Percentiles rank a stretch among this genome's conserved stretches.
These are phyloP conservation scores for Pedetes capensis DNA, from an alignment of 2,113 vertebrate genomes.

Conservation along the genomic window DNA sequence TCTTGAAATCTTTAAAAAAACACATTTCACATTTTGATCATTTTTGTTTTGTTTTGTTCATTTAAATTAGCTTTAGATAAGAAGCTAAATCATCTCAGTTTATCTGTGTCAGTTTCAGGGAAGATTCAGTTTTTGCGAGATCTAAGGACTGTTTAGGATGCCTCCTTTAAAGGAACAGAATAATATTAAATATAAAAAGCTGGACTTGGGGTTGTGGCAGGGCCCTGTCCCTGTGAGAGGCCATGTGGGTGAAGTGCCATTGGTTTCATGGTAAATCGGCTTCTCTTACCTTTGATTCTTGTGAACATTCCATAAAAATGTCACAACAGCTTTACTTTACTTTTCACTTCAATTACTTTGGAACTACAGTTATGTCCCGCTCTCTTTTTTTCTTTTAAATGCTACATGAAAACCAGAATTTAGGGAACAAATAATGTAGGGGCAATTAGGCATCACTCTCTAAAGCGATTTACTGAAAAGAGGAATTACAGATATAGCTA, in stretches of 20 bases:
- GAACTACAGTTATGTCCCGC: background rate
- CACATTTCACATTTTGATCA: background rate
- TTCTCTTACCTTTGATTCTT: background rate
- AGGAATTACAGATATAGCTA: background rate
- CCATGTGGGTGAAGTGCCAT: background rate
- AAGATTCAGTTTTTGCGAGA: background rate
- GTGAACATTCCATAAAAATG: background rate
- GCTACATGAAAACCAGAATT: background rate
- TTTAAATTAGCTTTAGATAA: background rate
- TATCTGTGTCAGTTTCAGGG: background rate
- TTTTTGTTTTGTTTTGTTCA: background rate
- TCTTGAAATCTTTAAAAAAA: slow-evolving; percentile 25
- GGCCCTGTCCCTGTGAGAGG: background rate
- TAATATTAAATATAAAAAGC: background rate
- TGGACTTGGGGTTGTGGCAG: background rate
- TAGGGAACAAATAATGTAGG: background rate
- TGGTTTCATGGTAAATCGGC: background rate
- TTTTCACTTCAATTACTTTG: background rate
- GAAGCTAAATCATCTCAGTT: background rate
- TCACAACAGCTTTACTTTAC: background rate
- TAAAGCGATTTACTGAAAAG: background rate
- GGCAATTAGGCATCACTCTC: background rate
- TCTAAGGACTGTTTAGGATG: background rate
- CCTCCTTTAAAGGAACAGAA: background rate
- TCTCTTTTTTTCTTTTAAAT: background rate